Conservation (phyloP, 2,113 vertebrate genomes). For the Scomber scombrus region DNA sequence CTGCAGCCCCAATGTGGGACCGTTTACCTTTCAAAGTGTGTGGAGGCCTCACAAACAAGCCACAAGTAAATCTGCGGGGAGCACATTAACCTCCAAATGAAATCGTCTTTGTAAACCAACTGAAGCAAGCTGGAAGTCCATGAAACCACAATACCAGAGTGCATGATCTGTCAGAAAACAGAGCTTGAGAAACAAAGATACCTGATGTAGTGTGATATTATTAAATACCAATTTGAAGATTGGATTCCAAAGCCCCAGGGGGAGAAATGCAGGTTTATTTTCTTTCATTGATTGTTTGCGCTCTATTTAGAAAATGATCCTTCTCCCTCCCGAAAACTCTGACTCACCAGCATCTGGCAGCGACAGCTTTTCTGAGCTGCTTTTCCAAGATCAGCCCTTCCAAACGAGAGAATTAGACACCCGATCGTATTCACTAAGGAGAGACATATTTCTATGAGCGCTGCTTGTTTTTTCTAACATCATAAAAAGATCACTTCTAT, state of each 20-base stretch:
- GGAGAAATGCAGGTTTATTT: conserved; percentile 52
- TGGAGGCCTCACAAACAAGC: conserved; percentile 42
- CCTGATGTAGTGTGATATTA: conserved; percentile 45
- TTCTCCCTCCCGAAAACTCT: conserved; percentile 62
- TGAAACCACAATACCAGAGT: conserved; percentile 55
- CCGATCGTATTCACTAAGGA: conserved; percentile 61
- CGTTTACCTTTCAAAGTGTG: conserved; percentile 63
- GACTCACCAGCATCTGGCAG: conserved; percentile 69
- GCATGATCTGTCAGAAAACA: conserved; percentile 41
- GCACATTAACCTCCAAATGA: conserved; percentile 53
- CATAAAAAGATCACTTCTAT: conserved; percentile 64
- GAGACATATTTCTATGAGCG: conserved; percentile 49
- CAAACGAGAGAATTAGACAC: conserved; percentile 69
- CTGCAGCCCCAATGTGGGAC: conserved; percentile 43
- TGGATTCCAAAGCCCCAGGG: conserved; percentile 42
- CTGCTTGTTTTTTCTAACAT: conserved; percentile 13
- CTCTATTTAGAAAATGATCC: conserved; percentile 66
- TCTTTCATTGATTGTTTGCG: conserved; percentile 68
- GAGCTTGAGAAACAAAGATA: conserved; percentile 40
- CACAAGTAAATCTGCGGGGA: conserved; percentile 50
- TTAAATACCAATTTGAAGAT: conserved; percentile 61
- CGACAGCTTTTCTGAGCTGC: conserved; percentile 35
- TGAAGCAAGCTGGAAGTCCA: conserved; percentile 32
- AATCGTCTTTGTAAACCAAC: conserved; percentile 51
- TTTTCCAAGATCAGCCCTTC: conserved; percentile 60